Conservation (phyloP, 2,888 invertebrate genomes). For the Eilema griseolum region DNA sequence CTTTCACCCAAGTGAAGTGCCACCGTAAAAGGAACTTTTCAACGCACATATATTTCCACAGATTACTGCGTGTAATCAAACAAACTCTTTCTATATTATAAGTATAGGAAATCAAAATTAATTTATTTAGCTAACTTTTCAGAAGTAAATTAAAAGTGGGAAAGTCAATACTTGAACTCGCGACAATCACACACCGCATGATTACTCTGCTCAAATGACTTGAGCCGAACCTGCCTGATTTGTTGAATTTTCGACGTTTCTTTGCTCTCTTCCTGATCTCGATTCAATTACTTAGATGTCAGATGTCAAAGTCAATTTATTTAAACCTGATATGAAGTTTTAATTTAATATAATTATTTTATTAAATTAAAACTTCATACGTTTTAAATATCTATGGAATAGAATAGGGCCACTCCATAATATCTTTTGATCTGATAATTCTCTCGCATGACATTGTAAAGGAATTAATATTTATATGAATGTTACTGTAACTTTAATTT, state of each 20-base stretch:
- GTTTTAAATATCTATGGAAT: too few relatives aligned
- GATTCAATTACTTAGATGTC: not conserved
- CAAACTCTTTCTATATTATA: not conserved
- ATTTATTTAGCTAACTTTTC: not conserved
- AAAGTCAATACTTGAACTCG: not conserved
- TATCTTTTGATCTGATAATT: too few relatives aligned
- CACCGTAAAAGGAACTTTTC: not conserved
- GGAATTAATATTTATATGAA: too few relatives aligned
- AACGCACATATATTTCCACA: not conserved
- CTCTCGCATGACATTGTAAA: too few relatives aligned
- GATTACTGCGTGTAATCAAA: not conserved
- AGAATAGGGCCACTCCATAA: too few relatives aligned
- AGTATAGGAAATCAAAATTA: not conserved
- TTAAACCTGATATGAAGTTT: not conserved
- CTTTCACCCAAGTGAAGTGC: too few relatives aligned
- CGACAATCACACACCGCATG: not conserved
- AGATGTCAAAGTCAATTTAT: not conserved
- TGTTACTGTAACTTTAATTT: too few relatives aligned
- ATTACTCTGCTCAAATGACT: not conserved
- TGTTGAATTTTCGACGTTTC: not conserved
- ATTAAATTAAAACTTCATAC: too few relatives aligned
- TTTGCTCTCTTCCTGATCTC: not conserved
- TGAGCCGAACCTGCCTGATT: not conserved
- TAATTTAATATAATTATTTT: not conserved
- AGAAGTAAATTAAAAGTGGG: not conserved